These are phyloP conservation scores for Drosophila silvestris DNA, from an alignment of 2,888 invertebrate species.

Conservation along the genomic window DNA sequence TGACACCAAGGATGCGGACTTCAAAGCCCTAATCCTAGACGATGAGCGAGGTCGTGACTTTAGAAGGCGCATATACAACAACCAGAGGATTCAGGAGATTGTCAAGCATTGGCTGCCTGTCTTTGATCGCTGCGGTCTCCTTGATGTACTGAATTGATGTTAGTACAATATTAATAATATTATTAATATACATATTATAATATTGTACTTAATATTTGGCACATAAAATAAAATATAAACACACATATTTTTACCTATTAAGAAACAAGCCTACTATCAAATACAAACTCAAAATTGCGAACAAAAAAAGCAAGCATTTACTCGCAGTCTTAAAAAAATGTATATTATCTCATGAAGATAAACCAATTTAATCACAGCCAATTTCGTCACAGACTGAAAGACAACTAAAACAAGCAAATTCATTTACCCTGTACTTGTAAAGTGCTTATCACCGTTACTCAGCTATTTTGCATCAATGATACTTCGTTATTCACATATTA, in stretches of 20 bases:
- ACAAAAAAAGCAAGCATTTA: not conserved
- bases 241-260: not conserved
- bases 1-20: constrained; percentile 77
- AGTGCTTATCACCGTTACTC: not conserved
- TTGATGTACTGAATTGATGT: constrained; percentile 49
- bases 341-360: not conserved
- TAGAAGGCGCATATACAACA: constrained; percentile 67
- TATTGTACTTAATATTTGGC: not conserved
- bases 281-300: not conserved
- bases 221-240: not conserved
- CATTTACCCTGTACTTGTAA: not conserved
- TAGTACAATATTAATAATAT: not conserved
- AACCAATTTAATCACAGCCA: constrained; percentile 1
- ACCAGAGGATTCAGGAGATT: constrained; percentile 72
- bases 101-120: constrained; percentile 75
- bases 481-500: not conserved
- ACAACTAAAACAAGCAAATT: not conserved
- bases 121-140: constrained; percentile 79
- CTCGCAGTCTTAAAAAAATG: no score
- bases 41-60: constrained; percentile 69
- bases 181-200: not conserved
- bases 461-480: not conserved
- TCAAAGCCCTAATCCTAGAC: constrained; percentile 64
- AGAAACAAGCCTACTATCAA: not conserved
- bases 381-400: not conserved